Percentiles rank a stretch among this genome's conserved stretches.
These are phyloP conservation scores for Merops nubicus DNA, from an alignment of 2,113 vertebrate genomes.

Conservation along the genomic window DNA sequence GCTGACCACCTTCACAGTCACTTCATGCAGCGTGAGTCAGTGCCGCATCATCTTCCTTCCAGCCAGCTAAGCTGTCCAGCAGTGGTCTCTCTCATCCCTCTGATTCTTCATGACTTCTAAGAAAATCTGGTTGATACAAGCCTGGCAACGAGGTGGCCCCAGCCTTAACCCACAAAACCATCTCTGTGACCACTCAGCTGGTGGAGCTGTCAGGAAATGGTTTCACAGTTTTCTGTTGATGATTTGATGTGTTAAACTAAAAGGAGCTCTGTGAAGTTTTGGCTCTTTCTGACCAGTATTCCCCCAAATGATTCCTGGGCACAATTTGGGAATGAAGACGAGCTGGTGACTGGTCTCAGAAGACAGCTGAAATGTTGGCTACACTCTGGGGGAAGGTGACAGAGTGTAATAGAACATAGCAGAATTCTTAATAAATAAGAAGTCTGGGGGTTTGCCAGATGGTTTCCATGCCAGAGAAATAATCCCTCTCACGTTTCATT, in stretches of 20 bases:
- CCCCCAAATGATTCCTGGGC: background rate
- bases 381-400: background rate
- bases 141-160: background rate
- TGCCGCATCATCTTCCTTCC: background rate
- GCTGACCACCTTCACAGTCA: background rate
- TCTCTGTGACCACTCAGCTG: background rate
- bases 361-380: background rate
- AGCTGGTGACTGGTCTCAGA: background rate
- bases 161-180: background rate
- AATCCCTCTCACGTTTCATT: background rate
- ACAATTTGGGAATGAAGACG: background rate
- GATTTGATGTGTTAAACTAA: background rate
- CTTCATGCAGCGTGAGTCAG: background rate
- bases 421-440: background rate
- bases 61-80: slow-evolving; percentile 8
- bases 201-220: background rate
- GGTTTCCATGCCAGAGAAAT: background rate
- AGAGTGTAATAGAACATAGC: background rate
- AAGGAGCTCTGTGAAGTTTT: background rate
- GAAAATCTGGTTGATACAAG: background rate
- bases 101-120: background rate
- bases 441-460: background rate
- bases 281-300: background rate
- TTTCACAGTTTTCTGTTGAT: background rate
- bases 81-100: background rate